Evolutionary conservation across 2,888 invertebrate species (phyloP), one percentile per base, ranked within the genome.

Genomic region (Allygus modestus): DNA sequence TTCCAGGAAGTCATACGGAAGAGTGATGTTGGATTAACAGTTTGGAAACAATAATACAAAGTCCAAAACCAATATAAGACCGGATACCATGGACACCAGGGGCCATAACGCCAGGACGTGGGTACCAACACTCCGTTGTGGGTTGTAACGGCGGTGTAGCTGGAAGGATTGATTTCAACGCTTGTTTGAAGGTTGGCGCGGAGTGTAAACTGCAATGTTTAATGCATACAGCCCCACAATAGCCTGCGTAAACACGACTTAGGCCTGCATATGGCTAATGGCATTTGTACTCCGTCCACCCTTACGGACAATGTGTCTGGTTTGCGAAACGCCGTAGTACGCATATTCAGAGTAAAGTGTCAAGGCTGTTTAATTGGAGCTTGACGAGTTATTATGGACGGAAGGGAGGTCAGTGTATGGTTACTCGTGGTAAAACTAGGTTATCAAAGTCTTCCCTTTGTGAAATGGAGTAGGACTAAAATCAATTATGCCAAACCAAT

Each of bases 81-180:
- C 37, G 37, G 37, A 37, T 37, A 37, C 9, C 37, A 7, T 37
- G 9, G 37, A 9, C 9, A 37, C 4, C 37, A 37, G 37, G 37
- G 4, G 37, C 9, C 46, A 46, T 46, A 46, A 46, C 46, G 46
- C 7, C 46, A n/a, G 28, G 1, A 31, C 31, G 65, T 28, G 28
- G 65, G 65, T 26, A 0, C 65, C 17, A 2, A 65, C 65, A 65
- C 28, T 26, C 31, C 28, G 28, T 12, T 4, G 65, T 65, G 65
- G 65, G 65, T 65, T 28, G 65, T 65, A 65, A 65, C n/a, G 31
- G 28, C 20, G 31, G 12, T 65, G 65, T 65, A 1, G 20, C 20
- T 23, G 28, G 28, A 28, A 65, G 65, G 65, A 65, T 65, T 65
- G 65, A 65, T 65, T 65, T 65, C 65, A 65, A 26, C 26, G 58